These are phyloP conservation scores for Dunckerocampus dactyliophorus DNA, from an alignment of 2,113 vertebrate species.

Conservation along the genomic window DNA sequence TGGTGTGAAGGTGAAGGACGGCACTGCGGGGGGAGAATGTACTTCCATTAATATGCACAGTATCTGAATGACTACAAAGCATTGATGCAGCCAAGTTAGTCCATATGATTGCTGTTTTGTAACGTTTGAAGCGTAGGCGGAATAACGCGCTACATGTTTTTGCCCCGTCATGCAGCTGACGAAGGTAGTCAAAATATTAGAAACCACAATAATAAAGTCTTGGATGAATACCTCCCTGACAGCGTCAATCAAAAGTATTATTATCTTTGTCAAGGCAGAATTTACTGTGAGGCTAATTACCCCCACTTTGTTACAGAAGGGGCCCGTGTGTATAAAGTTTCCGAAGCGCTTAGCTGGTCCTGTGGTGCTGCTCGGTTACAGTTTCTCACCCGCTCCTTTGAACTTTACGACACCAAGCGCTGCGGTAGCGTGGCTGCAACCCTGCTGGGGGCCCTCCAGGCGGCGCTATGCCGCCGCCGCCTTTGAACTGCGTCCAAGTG, in stretches of 20 bases:
- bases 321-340: constrained; percentile 9
- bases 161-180: too few relatives aligned
- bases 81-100: too few relatives aligned
- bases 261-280: too few relatives aligned
- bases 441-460: constrained; percentile 6
- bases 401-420: constrained; percentile 11
- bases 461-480: constrained; percentile 2
- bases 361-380: background rate
- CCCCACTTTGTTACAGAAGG: constrained; percentile 11
- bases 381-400: constrained; percentile 15
- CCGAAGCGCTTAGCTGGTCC: background rate
- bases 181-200: too few relatives aligned
- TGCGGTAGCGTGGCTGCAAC: constrained; percentile 25
- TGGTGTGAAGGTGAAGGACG: constrained; percentile 98
- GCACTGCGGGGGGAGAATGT: constrained; percentile 80
- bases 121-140: background rate
- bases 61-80: too few relatives aligned
- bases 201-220: too few relatives aligned
- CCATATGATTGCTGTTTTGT: background rate
- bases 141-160: too few relatives aligned
- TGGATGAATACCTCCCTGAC: too few relatives aligned
- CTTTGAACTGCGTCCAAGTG: constrained; percentile 10
- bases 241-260: too few relatives aligned
- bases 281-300: constrained; percentile 28
- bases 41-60: background rate